These are phyloP conservation scores for Microtus ochrogaster DNA, from an alignment of 2,113 vertebrate species.

Conservation along the genomic window DNA sequence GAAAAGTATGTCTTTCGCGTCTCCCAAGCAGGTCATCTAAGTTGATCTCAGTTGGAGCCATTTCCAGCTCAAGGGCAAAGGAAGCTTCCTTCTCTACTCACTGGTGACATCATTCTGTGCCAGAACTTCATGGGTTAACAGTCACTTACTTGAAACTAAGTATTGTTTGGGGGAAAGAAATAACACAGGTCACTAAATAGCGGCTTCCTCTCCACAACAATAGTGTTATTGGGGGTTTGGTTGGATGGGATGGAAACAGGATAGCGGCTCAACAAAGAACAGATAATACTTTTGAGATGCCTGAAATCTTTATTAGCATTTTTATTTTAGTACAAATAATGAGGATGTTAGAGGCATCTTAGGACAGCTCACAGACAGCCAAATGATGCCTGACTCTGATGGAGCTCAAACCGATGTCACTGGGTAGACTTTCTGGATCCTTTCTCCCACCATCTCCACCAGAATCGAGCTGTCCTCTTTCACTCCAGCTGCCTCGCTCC, in stretches of 20 bases:
- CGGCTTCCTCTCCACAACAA: neutral
- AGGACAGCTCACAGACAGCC: neutral
- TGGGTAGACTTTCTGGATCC: neutral
- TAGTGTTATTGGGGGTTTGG: neutral
- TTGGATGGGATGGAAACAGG: neutral
- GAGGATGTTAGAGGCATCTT: neutral
- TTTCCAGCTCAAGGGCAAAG: neutral
- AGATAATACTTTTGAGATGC: conserved; percentile 26
- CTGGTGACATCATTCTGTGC: neutral
- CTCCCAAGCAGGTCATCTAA: neutral
- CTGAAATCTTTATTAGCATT: conserved; percentile 61
- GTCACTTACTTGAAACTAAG: neutral
- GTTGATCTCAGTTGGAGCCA: neutral
- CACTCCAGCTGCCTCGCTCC: conserved; percentile 16
- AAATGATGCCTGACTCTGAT: neutral
- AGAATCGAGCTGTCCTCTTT: conserved; percentile 19
- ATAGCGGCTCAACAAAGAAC: neutral
- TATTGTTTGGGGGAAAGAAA: neutral
- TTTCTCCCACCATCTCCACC: neutral
- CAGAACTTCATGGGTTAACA: neutral
- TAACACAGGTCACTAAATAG: neutral
- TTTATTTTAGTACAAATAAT: conserved; percentile 22
- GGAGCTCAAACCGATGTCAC: conserved; percentile 43
- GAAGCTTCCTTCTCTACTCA: neutral
- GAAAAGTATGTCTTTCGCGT: neutral